Base-by-base conservation (phyloP, 2,888 invertebrate species). In the Meliscaeva auricollis region DNA sequence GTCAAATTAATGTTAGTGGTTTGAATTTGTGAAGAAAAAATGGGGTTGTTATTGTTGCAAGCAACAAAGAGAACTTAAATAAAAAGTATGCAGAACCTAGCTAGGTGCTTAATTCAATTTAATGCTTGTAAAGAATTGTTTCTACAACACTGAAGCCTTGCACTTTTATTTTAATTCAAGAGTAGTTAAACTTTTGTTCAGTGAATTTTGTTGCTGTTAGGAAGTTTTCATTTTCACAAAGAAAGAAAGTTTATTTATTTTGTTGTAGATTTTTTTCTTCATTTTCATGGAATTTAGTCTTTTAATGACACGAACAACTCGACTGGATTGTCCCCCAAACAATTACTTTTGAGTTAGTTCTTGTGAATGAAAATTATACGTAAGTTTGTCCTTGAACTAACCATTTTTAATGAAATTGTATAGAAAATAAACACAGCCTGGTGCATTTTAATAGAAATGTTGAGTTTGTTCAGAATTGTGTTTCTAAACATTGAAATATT, bases 361-460 rank as follows among this genome's bases (percentile, higher is more conserved):
- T 54, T 32, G 30, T 5, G 30, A 8, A 32, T 1, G 1, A 17
- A 54, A 15, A 32, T 8, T 26, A 26, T 3, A 32, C n/a, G 1
- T 6, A 15, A 15, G 30, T 54, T 54, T 13, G 30, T 54, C 54
- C 54, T 54, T 54, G 54, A 54, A 54, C 54, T 54, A 4, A 0
- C 13, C 30, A 30, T 26, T 26, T 26, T 26, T 3, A 26, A 26
- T 26, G 26, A 26, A 26, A 3, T 26, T 26, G 2, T 26, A 2
- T 26, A 26, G 26, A 26, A 26, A 26, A 26, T 26, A 26, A 26
- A 26, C 4, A 4, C 26, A 26, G 26, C 26, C 26, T 26, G 3
- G 26, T 26, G 26, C 4, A 26, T 26, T 26, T n/a, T n/a, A n/a
- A n/a, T n/a, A n/a, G n/a, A n/a, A n/a, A n/a, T n/a, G n/a, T n/a